Evolutionary conservation across 2,113 vertebrate species (phyloP), one percentile per base, ranked within the genome.

Genomic region (Heterotilapia buettikoferi): DNA sequence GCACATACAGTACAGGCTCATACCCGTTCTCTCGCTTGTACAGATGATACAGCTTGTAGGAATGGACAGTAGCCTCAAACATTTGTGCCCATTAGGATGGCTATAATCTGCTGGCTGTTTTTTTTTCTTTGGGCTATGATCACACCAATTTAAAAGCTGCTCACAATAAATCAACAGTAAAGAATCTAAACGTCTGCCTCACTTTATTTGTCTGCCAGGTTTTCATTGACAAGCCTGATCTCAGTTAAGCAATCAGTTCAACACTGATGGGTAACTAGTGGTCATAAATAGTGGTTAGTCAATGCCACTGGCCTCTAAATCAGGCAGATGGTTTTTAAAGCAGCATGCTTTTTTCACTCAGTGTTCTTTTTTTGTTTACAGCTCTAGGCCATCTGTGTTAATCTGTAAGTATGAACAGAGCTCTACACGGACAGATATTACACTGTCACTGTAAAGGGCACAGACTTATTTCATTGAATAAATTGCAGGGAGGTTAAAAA

Each of bases 301-400:
- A 66, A 68, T 47, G 73, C 29, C 81, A 83, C 16, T 38, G 10
- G 71, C 33, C 57, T 87, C 33, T 29, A 19, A 36, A 21, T 90
- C 4, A 88, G 59, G 80, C 85, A 92, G 82, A 87, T 90, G 83
- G 82, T 80, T 86, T 68, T 82, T 53, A 33, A 81, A 86, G 71
- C 56, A n/a, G 12, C 26, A 59, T 71, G 18, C 43, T 50, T 38
- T 83, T 24, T 88, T 90, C 43, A 52, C 84, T 43, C 21, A 24
- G 83, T 45, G 16, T 85, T 68, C 31, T 29, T 80, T 88, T 79
- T 80, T 78, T 88, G 61, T 84, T 88, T 86, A 66, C 85, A 85
- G 86, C 87, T 92, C 85, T n/a, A 53, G 84, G 87, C 71, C 87
- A 92, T 91, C 90, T 85, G 85, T 86, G 86, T 88, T 88, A 83